A percentile compares a stretch with the other conserved stretches of the same genome.
Conservation (phyloP, 2,888 invertebrate genomes). For the Alcis repandata region DNA sequence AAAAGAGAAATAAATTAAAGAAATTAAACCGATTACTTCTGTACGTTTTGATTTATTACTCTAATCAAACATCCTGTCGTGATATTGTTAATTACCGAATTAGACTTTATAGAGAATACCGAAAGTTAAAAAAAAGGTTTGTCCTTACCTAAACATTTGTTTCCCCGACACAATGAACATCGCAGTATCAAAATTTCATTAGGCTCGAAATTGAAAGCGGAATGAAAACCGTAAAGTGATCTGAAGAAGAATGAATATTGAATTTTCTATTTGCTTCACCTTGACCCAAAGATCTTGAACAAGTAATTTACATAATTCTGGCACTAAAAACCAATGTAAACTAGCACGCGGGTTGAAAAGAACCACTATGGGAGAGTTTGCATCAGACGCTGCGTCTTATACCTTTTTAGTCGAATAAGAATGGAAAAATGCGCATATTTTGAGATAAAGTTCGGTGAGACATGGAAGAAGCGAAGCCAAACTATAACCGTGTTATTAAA, state of each 20-base stretch:
- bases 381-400: background rate
- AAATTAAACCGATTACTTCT: no score
- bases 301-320: slow-evolving; percentile 3
- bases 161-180: background rate
- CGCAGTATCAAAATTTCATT: slow-evolving; percentile 1
- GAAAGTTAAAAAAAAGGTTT: background rate
- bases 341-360: background rate
- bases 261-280: slow-evolving; percentile 25
- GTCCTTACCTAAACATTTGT: background rate
- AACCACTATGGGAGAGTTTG: background rate
- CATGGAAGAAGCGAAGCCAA: background rate
- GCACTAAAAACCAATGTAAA: slow-evolving; percentile 5
- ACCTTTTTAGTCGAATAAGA: background rate
- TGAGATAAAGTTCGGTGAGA: background rate
- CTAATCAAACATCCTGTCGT: no score
- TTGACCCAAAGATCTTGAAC: slow-evolving; percentile 21
- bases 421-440: slow-evolving; percentile 10
- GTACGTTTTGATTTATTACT: no score
- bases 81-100: no score
- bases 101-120: no score
- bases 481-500: background rate
- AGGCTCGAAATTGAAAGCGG: background rate
- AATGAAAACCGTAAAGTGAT: slow-evolving; percentile 3
- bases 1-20: no score
- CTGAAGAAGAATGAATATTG: slow-evolving; percentile 21